These are phyloP conservation scores for Drosophila watanabei DNA, from an alignment of 1,140 invertebrate genomes.

Conservation along the genomic window DNA sequence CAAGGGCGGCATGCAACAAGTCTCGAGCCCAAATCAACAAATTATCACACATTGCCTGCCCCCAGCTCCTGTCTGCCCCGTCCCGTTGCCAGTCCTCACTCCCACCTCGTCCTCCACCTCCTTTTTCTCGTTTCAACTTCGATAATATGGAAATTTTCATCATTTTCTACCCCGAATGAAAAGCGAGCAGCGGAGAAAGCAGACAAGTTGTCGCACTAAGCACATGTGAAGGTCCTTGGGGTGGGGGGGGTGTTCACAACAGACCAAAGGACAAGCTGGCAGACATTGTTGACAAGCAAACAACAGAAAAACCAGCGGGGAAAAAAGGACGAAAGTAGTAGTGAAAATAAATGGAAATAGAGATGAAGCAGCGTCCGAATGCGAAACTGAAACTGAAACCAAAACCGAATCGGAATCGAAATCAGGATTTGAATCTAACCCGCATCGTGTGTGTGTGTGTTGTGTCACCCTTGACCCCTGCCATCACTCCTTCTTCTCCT, in stretches of 20 bases:
- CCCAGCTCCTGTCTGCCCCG: conserved; percentile 4
- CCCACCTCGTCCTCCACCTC: conserved; percentile 7
- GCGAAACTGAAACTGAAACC: conserved; percentile 9
- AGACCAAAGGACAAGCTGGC: conserved; percentile 28
- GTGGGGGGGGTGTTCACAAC: not conserved
- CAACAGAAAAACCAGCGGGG: conserved; percentile 16
- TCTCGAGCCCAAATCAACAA: conserved; percentile 69
- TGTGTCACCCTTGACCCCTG: conserved; percentile 53
- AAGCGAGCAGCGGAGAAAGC: conserved; percentile 31
- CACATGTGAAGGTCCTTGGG: not conserved
- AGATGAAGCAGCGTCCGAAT: conserved; percentile 5
- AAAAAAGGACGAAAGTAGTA: conserved; percentile 33
- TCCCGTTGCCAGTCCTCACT: conserved; percentile 1
- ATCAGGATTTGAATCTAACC: conserved; percentile 19
- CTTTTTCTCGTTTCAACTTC: conserved; percentile 40
- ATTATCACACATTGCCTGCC: conserved; percentile 64
- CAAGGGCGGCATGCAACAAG: conserved; percentile 65
- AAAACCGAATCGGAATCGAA: conserved; percentile 19
- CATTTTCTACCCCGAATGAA: conserved; percentile 70
- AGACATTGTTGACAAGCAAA: conserved; percentile 72
- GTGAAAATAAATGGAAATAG: conserved; percentile 72
- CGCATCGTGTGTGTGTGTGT: conserved; percentile 40
- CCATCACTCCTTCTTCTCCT: conserved; percentile 13
- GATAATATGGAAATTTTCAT: conserved; percentile 84
- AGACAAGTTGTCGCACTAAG: conserved; percentile 56